phyloP scores from a whole-genome alignment of 2,797 vertebrate genomes.

The Pseudomugil tenellus region DNA sequence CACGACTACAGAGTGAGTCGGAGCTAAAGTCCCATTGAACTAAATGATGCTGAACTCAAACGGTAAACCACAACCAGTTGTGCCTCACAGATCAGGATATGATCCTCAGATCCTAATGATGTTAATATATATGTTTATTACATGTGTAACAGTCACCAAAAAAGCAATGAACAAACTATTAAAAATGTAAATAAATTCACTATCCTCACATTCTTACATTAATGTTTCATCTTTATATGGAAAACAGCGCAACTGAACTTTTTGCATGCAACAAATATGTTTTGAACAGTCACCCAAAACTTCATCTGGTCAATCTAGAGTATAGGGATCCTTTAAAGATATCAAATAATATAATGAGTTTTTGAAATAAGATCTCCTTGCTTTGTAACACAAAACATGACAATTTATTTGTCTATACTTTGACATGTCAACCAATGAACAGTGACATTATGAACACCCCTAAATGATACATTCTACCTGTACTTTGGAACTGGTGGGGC shows the following conservation, averaged over 20 bases:
- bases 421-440: slow-evolving; percentile 36
- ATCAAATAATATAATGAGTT: neutral
- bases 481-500: slow-evolving; percentile 27
- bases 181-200: neutral
- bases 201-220: neutral
- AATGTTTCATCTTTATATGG: neutral
- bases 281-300: slow-evolving; percentile 1
- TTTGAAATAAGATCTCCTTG: neutral
- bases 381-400: slow-evolving; percentile 11
- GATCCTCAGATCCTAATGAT: slow-evolving; percentile 18
- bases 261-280: neutral
- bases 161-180: neutral
- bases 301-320: neutral
- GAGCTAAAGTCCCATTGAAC: slow-evolving; percentile 35
- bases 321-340: neutral
- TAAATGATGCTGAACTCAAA: slow-evolving; percentile 42
- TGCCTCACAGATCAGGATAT: slow-evolving; percentile 16
- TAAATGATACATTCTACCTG: slow-evolving; percentile 22
- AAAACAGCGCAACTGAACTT: neutral
- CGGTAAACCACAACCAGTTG: slow-evolving; percentile 23
- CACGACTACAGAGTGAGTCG: slow-evolving; percentile 31
- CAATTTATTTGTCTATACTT: slow-evolving; percentile 2
- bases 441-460: slow-evolving; percentile 25
- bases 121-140: slow-evolving; percentile 5
- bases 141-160: neutral